A percentile compares a stretch with the other conserved stretches of the same genome.
Conservation (phyloP, 2,797 vertebrate species). For the Mallotus villosus region DNA sequence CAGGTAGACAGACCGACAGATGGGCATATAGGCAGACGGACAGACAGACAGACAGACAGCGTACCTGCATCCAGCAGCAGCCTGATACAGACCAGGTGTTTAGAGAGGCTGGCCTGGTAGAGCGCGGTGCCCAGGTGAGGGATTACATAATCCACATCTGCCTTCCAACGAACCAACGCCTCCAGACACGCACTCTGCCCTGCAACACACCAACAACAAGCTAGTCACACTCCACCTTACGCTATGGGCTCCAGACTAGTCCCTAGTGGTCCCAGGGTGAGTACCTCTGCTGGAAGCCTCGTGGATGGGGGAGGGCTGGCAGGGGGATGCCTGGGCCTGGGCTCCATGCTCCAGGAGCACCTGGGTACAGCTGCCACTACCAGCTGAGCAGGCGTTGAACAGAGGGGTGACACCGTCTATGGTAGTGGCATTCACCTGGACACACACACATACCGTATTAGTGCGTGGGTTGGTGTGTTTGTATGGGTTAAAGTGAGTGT, state of each 20-base stretch:
- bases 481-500: not conserved
- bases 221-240: not conserved
- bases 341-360: slow-evolving; percentile 89
- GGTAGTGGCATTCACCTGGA: slow-evolving; percentile 88
- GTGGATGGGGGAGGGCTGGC: slow-evolving; percentile 88
- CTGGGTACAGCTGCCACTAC: slow-evolving; percentile 82
- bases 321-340: slow-evolving; percentile 78
- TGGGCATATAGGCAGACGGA: slow-evolving; percentile 3
- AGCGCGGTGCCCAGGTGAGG: slow-evolving; percentile 85
- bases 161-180: slow-evolving; percentile 80
- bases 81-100: slow-evolving; percentile 79
- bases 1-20: not conserved
- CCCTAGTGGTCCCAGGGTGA: too few species aligned
- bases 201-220: slow-evolving; percentile 46
- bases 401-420: slow-evolving; percentile 93
- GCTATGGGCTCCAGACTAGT: not conserved
- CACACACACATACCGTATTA: slow-evolving; percentile 7
- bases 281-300: slow-evolving; percentile 93
- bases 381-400: slow-evolving; percentile 87
- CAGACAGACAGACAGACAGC: slow-evolving; percentile 4
- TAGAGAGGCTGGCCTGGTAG: slow-evolving; percentile 81
- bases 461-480: not conserved
- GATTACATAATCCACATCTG: slow-evolving; percentile 84
- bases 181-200: slow-evolving; percentile 82
- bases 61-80: slow-evolving; percentile 84